phyloP scores from a whole-genome alignment of 2,888 invertebrate species.

The Arrhopalites spinosus region DNA sequence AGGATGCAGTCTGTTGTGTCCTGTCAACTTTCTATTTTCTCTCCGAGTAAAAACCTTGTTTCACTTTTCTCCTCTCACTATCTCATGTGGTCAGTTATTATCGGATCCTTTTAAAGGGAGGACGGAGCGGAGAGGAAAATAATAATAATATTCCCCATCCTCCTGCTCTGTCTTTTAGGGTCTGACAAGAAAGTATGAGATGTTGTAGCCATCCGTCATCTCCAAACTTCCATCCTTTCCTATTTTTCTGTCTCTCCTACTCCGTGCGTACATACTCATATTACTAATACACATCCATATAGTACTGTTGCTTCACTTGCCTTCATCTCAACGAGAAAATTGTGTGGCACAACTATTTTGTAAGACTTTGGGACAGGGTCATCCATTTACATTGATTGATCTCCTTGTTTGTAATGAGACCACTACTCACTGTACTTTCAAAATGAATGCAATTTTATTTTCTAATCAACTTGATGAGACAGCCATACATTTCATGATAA shows the following conservation, averaged over 20 bases:
- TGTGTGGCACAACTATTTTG: no score
- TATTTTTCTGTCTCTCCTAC: background rate
- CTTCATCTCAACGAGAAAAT: no score
- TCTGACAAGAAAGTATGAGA: conserved; percentile 13
- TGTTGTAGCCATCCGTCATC: conserved; percentile 16
- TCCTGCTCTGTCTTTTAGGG: conserved; percentile 7
- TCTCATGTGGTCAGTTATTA: conserved; percentile 14
- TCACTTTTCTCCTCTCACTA: background rate
- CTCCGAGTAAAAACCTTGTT: background rate
- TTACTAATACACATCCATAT: no score
- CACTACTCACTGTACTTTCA: no score
- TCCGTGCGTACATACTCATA: no score
- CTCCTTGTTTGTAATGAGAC: no score
- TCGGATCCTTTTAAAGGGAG: background rate
- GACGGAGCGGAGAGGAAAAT: background rate
- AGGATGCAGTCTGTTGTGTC: background rate
- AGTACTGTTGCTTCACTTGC: no score
- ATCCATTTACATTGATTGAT: no score
- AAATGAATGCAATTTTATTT: no score
- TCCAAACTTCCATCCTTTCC: background rate
- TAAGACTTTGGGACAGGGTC: no score
- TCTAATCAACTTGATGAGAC: background rate
- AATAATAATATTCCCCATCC: conserved; percentile 9
- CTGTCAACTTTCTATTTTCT: background rate
- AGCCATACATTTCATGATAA: no score